Evolutionary conservation across 1,140 invertebrate genomes (phyloP).

Genomic region (Drosophila cardini): DNA sequence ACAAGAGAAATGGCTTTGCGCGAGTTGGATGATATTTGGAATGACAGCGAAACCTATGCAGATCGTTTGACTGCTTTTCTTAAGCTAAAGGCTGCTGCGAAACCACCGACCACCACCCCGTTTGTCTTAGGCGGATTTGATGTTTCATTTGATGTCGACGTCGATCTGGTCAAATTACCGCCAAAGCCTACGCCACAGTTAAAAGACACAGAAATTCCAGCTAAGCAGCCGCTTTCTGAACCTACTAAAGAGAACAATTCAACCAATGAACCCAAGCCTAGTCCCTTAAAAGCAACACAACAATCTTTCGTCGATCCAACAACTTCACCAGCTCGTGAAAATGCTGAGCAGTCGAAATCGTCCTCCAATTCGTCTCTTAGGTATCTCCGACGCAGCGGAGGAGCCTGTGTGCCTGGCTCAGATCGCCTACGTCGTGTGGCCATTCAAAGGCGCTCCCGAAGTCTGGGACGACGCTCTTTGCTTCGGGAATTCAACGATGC

Average conservation of each 20-base stretch:
- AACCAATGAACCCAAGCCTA: background rate
- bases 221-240: constrained; percentile 6
- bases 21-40: constrained; percentile 35
- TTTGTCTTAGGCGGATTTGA: constrained; percentile 25
- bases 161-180: constrained; percentile 33
- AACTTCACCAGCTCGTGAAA: background rate
- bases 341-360: background rate
- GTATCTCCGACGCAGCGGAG: constrained; percentile 25
- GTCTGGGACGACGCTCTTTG: constrained; percentile 59
- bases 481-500: constrained; percentile 55
- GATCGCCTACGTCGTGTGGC: constrained; percentile 64
- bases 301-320: background rate
- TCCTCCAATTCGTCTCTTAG: background rate
- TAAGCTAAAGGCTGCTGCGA: constrained; percentile 21
- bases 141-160: constrained; percentile 29
- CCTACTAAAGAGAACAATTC: background rate
- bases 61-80: constrained; percentile 34
- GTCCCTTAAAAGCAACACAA: too few relatives aligned
- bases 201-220: background rate
- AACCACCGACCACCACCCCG: background rate
- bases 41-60: constrained; percentile 35
- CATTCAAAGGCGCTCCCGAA: constrained; percentile 58
- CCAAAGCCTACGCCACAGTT: constrained; percentile 17
- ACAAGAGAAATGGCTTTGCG: constrained; percentile 26
- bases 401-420: constrained; percentile 41